Conservation (phyloP, 2,888 invertebrate species). For the Agonum fuliginosum region DNA sequence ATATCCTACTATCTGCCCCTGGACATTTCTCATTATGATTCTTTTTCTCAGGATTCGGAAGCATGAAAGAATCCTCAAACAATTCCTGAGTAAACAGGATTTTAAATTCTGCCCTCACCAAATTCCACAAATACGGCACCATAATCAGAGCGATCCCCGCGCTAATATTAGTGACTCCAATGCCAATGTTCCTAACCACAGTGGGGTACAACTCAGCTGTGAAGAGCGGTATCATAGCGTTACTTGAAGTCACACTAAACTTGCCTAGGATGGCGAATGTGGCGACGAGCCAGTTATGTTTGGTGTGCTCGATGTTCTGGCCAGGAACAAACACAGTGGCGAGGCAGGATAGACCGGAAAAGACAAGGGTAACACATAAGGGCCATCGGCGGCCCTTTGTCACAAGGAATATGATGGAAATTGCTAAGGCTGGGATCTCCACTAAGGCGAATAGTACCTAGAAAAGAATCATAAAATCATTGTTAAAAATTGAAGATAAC, state of each 20-base stretch:
- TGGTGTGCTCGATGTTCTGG: conserved; percentile 72
- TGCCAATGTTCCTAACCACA: conserved; percentile 84
- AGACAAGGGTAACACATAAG: conserved; percentile 80
- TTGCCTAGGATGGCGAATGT: conserved; percentile 87
- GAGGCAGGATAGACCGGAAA: conserved; percentile 82
- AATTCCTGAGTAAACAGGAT: no score
- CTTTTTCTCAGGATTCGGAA: no score
- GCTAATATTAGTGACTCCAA: conserved; percentile 84
- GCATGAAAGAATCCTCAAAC: no score
- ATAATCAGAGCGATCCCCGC: conserved; percentile 86
- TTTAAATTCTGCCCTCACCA: no score
- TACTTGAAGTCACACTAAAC: conserved; percentile 86
- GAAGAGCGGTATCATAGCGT: conserved; percentile 86
- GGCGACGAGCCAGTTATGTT: conserved; percentile 81
- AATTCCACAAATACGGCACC: conserved; percentile 85
- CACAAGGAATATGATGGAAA: conserved; percentile 84
- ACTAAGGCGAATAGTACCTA: conserved; percentile 82
- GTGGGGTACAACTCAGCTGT: conserved; percentile 89
- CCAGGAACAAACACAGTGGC: conserved; percentile 74
- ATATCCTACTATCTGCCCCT: no score
- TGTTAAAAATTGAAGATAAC: no score
- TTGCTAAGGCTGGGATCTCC: conserved; percentile 85
- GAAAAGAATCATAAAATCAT: no score
- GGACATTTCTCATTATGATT: no score
- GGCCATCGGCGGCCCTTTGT: conserved; percentile 84